Conservation (phyloP, 2,113 vertebrate species). For the Epinephelus lanceolatus region DNA sequence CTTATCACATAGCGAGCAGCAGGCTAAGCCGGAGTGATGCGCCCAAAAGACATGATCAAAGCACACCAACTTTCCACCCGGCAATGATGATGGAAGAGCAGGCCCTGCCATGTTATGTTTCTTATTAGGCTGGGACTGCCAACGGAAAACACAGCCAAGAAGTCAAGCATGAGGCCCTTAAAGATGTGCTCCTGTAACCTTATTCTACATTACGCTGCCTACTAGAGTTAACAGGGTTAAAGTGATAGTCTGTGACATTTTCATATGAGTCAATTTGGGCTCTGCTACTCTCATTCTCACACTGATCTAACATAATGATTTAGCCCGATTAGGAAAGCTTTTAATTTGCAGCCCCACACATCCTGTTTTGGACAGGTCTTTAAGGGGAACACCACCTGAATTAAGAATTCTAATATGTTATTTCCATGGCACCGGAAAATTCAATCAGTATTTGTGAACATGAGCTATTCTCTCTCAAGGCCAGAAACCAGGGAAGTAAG, state of each 20-base stretch:
- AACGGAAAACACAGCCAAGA: constrained; percentile 63
- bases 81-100: constrained; percentile 74
- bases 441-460: too few species aligned
- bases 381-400: too few species aligned
- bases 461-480: too few species aligned
- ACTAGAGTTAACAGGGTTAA: constrained; percentile 42
- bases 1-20: constrained; percentile 80
- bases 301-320: constrained; percentile 14
- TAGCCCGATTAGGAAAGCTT: constrained; percentile 21
- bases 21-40: constrained; percentile 80
- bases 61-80: constrained; percentile 75
- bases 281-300: constrained; percentile 18
- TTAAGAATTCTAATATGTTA: too few species aligned
- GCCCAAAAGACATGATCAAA: constrained; percentile 83
- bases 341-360: constrained; percentile 25
- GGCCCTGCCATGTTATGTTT: constrained; percentile 77
- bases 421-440: too few species aligned
- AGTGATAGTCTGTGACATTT: constrained; percentile 37
- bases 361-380: constrained; percentile 18
- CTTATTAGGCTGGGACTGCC: constrained; percentile 77
- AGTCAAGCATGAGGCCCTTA: constrained; percentile 66
- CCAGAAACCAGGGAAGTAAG: too few species aligned
- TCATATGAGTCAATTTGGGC: constrained; percentile 46
- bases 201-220: constrained; percentile 34
- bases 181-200: constrained; percentile 50